These are phyloP conservation scores for Echinometra lucunter DNA, from an alignment of 53 echinoderm and acorn worm species.

Conservation along the genomic window DNA sequence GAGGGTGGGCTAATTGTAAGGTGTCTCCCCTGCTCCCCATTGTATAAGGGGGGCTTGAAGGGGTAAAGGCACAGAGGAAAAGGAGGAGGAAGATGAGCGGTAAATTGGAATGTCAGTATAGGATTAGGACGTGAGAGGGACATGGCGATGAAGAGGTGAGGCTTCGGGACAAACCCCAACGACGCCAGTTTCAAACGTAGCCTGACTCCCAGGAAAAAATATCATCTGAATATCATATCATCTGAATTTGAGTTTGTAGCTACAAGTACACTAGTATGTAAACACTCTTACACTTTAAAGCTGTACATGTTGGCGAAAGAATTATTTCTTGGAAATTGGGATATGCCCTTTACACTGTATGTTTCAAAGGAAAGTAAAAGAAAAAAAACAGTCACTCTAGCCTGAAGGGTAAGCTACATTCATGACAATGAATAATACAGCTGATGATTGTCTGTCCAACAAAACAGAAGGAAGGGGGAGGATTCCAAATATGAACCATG, in stretches of 20 bases:
- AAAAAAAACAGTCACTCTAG: background rate
- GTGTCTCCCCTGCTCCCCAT: constrained; percentile 55
- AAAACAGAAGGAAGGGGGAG: background rate
- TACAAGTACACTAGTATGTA: background rate
- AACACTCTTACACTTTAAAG: no score
- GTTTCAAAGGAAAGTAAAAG: background rate
- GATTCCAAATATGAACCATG: background rate
- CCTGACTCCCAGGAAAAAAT: background rate
- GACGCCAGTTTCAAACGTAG: constrained; percentile 46
- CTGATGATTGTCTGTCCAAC: background rate
- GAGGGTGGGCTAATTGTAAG: constrained; percentile 58
- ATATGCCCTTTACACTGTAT: background rate
- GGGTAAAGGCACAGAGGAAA: background rate
- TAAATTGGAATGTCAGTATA: constrained; percentile 68
- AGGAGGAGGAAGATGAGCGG: constrained; percentile 42
- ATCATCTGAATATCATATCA: background rate
- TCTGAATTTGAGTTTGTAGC: background rate
- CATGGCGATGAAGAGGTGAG: constrained; percentile 43
- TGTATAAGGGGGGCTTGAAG: background rate
- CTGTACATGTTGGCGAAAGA: background rate
- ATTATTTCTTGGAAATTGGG: background rate
- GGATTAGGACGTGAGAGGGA: constrained; percentile 71
- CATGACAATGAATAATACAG: background rate
- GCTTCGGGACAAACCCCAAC: constrained; percentile 28
- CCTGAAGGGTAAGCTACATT: background rate